phyloP scores from a whole-genome alignment of 2,113 vertebrate genomes.

The Emydura subglobosa region DNA sequence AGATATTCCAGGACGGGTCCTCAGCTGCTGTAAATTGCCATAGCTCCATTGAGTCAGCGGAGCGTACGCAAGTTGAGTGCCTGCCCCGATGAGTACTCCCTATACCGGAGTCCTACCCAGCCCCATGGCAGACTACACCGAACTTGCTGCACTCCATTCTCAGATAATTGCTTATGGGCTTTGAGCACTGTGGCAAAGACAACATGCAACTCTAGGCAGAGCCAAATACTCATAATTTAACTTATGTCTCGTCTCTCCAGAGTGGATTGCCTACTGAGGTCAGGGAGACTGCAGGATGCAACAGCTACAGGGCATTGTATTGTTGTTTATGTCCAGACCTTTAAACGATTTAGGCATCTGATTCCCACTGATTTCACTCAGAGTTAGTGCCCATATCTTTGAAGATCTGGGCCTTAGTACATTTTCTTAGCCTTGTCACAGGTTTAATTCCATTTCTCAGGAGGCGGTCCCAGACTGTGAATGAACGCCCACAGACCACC shows the following conservation, averaged over 20 bases:
- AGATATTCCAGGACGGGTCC: not conserved
- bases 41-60: not conserved
- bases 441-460: not conserved
- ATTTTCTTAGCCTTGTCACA: not conserved
- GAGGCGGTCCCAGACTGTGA: too few relatives aligned
- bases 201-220: not conserved
- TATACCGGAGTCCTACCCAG: accelerated
- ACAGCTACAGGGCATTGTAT: too few relatives aligned
- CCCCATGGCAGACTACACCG: accelerated
- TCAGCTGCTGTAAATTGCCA: not conserved
- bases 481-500: not conserved
- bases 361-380: too few relatives aligned
- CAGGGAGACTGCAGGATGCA: too few relatives aligned
- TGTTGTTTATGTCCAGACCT: too few relatives aligned
- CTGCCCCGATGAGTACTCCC: too few relatives aligned
- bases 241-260: not conserved
- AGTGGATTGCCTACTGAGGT: too few relatives aligned
- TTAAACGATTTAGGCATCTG: too few relatives aligned
- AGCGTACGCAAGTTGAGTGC: too few relatives aligned
- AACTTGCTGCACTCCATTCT: not conserved
- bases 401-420: not conserved
- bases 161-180: not conserved
- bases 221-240: not conserved
- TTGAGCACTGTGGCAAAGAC: not conserved
- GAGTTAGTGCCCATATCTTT: too few relatives aligned